Evolutionary conservation across 2,113 vertebrate genomes (phyloP).

Genomic region (Nansenia antarctica): DNA sequence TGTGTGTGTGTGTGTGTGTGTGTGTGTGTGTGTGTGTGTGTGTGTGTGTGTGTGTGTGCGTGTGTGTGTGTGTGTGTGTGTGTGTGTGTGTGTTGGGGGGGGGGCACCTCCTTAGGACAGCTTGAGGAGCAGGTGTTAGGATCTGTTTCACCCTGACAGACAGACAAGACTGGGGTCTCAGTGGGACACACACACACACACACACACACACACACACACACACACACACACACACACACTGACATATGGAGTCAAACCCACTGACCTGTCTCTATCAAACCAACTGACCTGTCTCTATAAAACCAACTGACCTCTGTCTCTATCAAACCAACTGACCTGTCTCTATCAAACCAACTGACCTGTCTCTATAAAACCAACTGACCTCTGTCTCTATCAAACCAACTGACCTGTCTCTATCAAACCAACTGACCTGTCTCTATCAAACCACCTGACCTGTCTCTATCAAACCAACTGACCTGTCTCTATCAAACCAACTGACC

Average conservation of each 20-base stretch:
- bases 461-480: constrained; percentile 25
- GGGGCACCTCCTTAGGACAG: constrained; percentile 42
- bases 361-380: constrained; percentile 10
- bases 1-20: neutral
- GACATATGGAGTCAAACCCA: neutral
- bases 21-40: neutral
- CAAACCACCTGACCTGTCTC: neutral
- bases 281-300: neutral
- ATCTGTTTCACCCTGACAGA: constrained; percentile 40
- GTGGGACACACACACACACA: neutral
- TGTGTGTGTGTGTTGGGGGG: neutral
- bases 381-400: constrained; percentile 14
- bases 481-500: constrained; percentile 29
- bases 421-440: too few relatives aligned
- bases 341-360: neutral
- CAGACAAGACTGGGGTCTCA: constrained; percentile 23
- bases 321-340: constrained; percentile 30
- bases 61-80: constrained; percentile 3
- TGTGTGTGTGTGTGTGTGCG: constrained; percentile 12
- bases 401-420: constrained; percentile 36
- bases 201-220: neutral
- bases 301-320: constrained; percentile 24
- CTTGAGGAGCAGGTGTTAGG: constrained; percentile 67
- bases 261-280: neutral
- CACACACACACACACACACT: neutral